Percentiles rank a stretch among this genome's conserved stretches.
phyloP scores from a whole-genome alignment of 1,140 invertebrate species.

The Popillia japonica region DNA sequence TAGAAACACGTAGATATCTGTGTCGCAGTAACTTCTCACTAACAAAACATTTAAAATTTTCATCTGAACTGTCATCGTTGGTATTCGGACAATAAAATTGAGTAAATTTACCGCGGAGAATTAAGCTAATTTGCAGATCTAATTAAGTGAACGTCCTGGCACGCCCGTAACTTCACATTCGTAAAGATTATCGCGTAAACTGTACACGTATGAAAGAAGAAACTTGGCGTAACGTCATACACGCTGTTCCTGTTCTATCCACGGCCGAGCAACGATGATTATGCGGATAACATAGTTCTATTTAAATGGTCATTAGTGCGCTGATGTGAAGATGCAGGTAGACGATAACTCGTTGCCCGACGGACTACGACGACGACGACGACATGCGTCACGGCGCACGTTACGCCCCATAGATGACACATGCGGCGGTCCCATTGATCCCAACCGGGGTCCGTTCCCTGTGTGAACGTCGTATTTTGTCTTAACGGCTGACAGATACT shows the following conservation, averaged over 20 bases:
- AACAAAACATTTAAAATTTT: not conserved
- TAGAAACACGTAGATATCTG: no score
- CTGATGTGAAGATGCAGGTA: slow-evolving; percentile 51
- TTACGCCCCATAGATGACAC: slow-evolving; percentile 55
- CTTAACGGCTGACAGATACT: not conserved
- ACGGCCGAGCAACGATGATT: slow-evolving; percentile 34
- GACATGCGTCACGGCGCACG: slow-evolving; percentile 57
- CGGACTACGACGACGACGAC: slow-evolving; percentile 45
- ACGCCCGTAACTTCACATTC: not conserved
- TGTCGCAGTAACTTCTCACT: no score
- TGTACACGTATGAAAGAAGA: not conserved
- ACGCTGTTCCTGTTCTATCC: not conserved
- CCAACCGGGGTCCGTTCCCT: slow-evolving; percentile 24
- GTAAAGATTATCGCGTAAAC: not conserved
- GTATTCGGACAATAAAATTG: slow-evolving; percentile 19
- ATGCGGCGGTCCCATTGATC: slow-evolving; percentile 55
- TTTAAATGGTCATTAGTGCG: slow-evolving; percentile 56
- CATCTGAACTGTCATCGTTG: slow-evolving; percentile 10
- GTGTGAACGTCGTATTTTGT: slow-evolving; percentile 27
- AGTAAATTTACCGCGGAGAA: slow-evolving; percentile 29
- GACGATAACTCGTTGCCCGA: slow-evolving; percentile 48
- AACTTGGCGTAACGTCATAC: not conserved
- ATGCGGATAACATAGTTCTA: slow-evolving; percentile 51
- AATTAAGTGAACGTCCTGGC: slow-evolving; percentile 19
- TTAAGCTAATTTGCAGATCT: slow-evolving; percentile 26